Conservation (phyloP, 2,113 vertebrate genomes). For the Polypterus bichir region DNA sequence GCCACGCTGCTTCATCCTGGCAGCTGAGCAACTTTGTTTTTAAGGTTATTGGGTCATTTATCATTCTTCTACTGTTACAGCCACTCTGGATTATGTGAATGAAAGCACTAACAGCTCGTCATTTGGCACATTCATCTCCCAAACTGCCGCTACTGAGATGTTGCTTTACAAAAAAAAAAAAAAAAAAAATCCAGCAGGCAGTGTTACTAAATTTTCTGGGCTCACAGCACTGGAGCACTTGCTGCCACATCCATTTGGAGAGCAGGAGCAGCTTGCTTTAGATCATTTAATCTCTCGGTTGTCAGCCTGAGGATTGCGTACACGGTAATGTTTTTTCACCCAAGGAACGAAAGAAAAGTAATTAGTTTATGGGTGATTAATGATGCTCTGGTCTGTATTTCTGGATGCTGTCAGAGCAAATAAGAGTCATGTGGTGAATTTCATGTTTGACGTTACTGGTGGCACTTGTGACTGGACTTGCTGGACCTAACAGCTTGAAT, state of each 20-base stretch:
- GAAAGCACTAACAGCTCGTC: too few relatives aligned
- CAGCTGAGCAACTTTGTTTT: conserved; percentile 6
- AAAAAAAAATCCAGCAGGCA: too few relatives aligned
- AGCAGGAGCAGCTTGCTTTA: conserved; percentile 4
- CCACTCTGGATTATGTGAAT: too few relatives aligned
- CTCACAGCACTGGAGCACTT: too few relatives aligned
- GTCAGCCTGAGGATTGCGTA: not conserved
- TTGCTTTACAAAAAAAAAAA: too few relatives aligned
- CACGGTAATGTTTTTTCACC: not conserved
- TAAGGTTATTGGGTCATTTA: not conserved
- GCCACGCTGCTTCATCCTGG: not conserved
- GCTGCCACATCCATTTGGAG: not conserved
- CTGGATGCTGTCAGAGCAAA: conserved; percentile 4
- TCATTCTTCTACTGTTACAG: not conserved
- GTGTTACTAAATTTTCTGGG: too few relatives aligned
- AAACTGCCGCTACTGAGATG: too few relatives aligned
- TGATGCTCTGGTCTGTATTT: conserved; percentile 1
- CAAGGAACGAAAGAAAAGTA: not conserved
- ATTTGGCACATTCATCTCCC: too few relatives aligned
- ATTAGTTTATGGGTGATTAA: conserved; percentile 17
- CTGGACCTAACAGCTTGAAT: too few relatives aligned
- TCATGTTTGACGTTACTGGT: not conserved
- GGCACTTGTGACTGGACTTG: not conserved
- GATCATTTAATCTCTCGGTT: not conserved
- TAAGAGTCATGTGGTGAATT: not conserved